Evolutionary conservation across 2,888 invertebrate species (phyloP), one percentile per base, ranked within the genome.

Genomic region (Eupithecia inturbata): DNA sequence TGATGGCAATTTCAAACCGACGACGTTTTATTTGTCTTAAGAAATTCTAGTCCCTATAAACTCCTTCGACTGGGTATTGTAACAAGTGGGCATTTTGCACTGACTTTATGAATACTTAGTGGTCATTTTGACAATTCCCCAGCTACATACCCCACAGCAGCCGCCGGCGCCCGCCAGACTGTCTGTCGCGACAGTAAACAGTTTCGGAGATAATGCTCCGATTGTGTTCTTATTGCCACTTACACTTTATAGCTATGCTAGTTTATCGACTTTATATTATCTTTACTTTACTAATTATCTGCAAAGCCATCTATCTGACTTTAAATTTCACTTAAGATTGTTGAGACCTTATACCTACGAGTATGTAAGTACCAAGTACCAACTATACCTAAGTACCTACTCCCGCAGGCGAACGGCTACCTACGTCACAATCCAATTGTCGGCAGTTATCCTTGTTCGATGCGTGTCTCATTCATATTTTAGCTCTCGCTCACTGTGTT

Each of bases 101-200:
- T 49, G 9, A 1, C 9, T 49, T n/a, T 49, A 53, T 53, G 12
- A 53, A 53, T n/a, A 45, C 45, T 5, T 5, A 53, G 49, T 53
- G 53, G 53, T 53, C 60, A 60, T 26, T 60, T 60, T 16, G 28
- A 60, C 28, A 60, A 33, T 64, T 39, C 16, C 53, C 7, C 85
- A 82, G 82, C 72, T 83, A 84, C 84, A 19, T 89, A 89, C 89
- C 77, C 3, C 49, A 6, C n/a, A 1, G 73, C 80, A 68, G 49
- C 67, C 39, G 57, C 78, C 83, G 92, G 92, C 93, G 92, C 91
- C 92, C 91, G 93, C 84, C 92, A 84, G 88, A 79, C 90, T 86
- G 92, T 91, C 92, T 92, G 86, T 83, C 74, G 81, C 77, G 84
- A 83, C 84, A 83, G 88, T 88, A 90, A 91, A 91, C 91, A 89